Base-by-base conservation (phyloP, 2,113 vertebrate genomes). In the Odontophorus gujanensis region DNA sequence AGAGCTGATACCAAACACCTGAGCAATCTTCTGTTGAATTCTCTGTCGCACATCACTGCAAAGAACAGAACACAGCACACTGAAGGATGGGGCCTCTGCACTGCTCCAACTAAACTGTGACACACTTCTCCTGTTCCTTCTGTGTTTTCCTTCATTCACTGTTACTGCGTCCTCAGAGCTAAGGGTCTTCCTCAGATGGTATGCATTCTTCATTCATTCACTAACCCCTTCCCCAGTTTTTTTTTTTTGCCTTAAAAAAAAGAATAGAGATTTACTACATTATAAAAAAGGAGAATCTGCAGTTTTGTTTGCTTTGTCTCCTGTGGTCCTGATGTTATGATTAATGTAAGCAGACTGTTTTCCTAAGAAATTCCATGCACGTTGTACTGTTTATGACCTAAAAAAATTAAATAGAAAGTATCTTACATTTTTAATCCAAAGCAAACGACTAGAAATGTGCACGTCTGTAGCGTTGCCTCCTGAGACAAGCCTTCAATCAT, bases 11-110 rank as follows among this genome's bases (percentile, higher is more conserved):
- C 97, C 98, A 58, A 99, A 99, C 0, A 98, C 97, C 88, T 98
- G 92, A 2, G 99, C 98, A 6, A 99, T 97, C 25, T 95, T 96
- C 1, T 97, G 96, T 95, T 99, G 99, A 74, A 99, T 99, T 85
- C 98, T 98, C 71, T 76, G 96, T 43, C 99, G 98, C 63, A 99
- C 98, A 5, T 97, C 95, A 45, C 99, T 99, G 83, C 32, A 48
- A 42, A 65, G 65, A 68, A 61, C 55, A 93, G 26, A 43, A 55
- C 19, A 25, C 32, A 47, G 9, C 10, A 30, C 0, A 7, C 19
- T 42, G 34, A 55, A 9, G 8, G 24, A 16, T 20, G 7, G 36
- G 38, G 61, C 38, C 36, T 40, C 40, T 40, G 40, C 40, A 40
- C 40, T 40, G 40, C 40, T 40, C 47, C 18, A 19, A 19, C 48